These are phyloP conservation scores for Cephalopachus bancanus DNA, from an alignment of 2,797 vertebrate genomes.

Conservation along the genomic window DNA sequence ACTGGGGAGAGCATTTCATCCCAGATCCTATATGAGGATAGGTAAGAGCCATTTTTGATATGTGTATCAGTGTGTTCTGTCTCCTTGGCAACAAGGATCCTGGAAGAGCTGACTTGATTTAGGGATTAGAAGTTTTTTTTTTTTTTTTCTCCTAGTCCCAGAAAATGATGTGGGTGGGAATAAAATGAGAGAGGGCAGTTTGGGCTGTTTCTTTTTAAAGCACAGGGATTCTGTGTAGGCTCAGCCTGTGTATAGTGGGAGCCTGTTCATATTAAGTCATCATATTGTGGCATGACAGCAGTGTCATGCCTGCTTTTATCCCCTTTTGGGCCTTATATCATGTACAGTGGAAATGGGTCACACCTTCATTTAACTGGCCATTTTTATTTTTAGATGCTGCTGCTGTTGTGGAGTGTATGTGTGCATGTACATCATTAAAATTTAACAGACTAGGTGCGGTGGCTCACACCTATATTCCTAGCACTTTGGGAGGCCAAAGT, in stretches of 20 bases:
- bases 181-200: not conserved
- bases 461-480: too few relatives aligned
- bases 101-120: not conserved
- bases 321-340: not conserved
- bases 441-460: not conserved
- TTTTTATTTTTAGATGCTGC: not conserved
- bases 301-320: not conserved
- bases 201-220: not conserved
- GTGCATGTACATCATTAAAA: too few relatives aligned
- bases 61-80: not conserved
- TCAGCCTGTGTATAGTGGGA: not conserved
- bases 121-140: not conserved
- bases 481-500: too few relatives aligned
- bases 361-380: not conserved
- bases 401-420: not conserved
- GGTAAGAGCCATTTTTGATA: not conserved
- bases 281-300: fast-evolving
- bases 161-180: not conserved
- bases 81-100: not conserved
- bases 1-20: not conserved
- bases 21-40: not conserved
- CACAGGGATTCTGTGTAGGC: not conserved
- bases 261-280: not conserved
- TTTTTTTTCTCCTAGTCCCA: not conserved
- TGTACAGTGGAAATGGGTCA: not conserved